Base-by-base conservation (phyloP, 2,113 vertebrate genomes). In the Bubo scandiacus region DNA sequence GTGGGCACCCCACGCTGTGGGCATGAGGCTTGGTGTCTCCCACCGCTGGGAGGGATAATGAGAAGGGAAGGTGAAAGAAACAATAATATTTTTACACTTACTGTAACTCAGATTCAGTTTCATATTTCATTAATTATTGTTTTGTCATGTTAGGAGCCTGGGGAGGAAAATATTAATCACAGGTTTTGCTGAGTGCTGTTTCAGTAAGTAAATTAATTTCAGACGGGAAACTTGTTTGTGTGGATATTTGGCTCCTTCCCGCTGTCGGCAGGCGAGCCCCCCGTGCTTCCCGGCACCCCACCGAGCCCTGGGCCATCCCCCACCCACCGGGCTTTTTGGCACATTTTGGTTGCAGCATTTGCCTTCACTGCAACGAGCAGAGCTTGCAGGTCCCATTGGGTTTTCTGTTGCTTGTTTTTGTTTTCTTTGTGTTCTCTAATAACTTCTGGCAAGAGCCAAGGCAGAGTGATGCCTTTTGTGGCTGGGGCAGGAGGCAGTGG, bases 141-240 rank as follows among this genome's bases (percentile, higher is more conserved):
- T 96, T 96, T 97, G 95, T 95, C 96, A 86, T 61, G 70, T 93
- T 90, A 57, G 84, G 73, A 91, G 93, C 92, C 88, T 15, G 67
- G 85, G 90, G 94, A 97, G 93, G 94, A 97, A 97, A 97, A 96
- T 89, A 96, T 94, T 96, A 97, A 97, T 97, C 97, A 94, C 75
- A 82, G 94, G 79, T 80, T 95, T 94, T 94, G 94, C 97, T 94
- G 94, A 96, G 92, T 95, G 94, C 89, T 95, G 36, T 94, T 91
- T 92, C 96, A 96, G 92, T 94, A 88, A 96, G 95, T 94, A 95
- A 96, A 97, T 94, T 93, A 94, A 97, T 96, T 96, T 82, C 90
- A 89, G 83, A 57, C 34, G 20, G 79, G 93, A 96, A 93, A 25
- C 59, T 93, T 84, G 47, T 78, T 92, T 94, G 95, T 59, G 72